Evolutionary conservation across 2,888 invertebrate species (phyloP).

Genomic region (Heteromyza rotundicornis): DNA sequence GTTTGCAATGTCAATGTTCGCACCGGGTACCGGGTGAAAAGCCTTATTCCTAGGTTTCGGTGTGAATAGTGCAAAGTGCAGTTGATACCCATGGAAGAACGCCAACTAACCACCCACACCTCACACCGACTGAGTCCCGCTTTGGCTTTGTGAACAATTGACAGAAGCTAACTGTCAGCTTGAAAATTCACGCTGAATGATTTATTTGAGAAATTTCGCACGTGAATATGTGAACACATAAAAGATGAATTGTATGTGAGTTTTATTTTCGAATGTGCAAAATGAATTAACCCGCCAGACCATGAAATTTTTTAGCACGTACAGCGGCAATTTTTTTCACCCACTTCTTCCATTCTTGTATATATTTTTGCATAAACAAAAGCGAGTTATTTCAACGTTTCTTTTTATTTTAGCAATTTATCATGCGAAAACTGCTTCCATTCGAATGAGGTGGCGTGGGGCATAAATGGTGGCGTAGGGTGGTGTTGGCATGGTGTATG

Average conservation of each 20-base stretch:
- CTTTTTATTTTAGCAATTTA: constrained; percentile 49
- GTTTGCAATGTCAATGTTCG: constrained; percentile 49
- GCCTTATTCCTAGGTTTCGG: neutral
- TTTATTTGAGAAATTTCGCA: constrained; percentile 55
- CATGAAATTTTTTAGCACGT: constrained; percentile 61
- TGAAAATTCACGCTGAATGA: constrained; percentile 38
- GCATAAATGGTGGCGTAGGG: constrained; percentile 17
- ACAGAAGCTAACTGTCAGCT: constrained; percentile 10
- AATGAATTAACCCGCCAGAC: constrained; percentile 59
- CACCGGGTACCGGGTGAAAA: neutral
- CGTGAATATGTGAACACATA: constrained; percentile 37
- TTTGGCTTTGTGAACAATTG: constrained; percentile 9
- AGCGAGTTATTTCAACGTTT: constrained; percentile 14
- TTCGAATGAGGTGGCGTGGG: constrained; percentile 39
- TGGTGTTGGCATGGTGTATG: neutral
- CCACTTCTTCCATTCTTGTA: too few relatives aligned
- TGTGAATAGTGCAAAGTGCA: neutral
- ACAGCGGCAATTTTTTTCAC: constrained; percentile 53
- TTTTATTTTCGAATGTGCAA: constrained; percentile 17
- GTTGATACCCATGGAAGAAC: neutral
- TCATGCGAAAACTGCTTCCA: constrained; percentile 52
- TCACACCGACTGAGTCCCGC: neutral
- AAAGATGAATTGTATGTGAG: constrained; percentile 9
- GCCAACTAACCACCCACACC: neutral
- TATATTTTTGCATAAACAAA: constrained; percentile 50